Base-by-base conservation (phyloP, 2,113 vertebrate species). In the Zootoca vivipara region DNA sequence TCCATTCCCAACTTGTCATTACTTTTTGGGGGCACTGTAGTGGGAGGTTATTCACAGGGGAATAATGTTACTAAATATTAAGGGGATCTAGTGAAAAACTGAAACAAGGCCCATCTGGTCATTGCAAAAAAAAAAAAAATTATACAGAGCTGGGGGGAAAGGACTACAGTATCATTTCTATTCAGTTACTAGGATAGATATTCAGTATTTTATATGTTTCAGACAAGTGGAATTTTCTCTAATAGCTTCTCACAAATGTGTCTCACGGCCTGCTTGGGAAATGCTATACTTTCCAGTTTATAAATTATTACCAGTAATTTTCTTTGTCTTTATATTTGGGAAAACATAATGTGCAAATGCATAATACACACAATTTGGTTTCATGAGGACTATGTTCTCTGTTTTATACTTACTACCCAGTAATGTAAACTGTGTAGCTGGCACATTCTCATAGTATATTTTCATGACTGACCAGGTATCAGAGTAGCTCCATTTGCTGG, bases 61-160 rank as follows among this genome's bases (percentile, higher is more conserved):
- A n/a, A n/a, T n/a, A n/a, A n/a, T 65, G 80, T 16, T 26, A 28
- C 64, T 69, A 82, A 13, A 64, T 40, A 38, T 22, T 33, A 24
- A 30, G 9, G n/a, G 62, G 38, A 5, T 35, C 67, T 7, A 67
- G 62, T 28, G 10, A 67, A 22, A 67, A 67, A 67, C 42, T 40
- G 67, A 35, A 58, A 12, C 33, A 83, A 82, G 83, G 83, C 46
- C 4, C 2, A 18, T 0, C 0, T 82, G 38, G 65, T 35, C 90
- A 78, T 84, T 91, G 62, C 81, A 88, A 67, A 73, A 83, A 91
- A 90, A 89, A 65, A 40, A 0, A 0, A 74, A 93, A 85, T 80
- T 78, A 78, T 7, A 85, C 28, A 78, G 85, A n/a, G 83, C 88
- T 77, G 3, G 80, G n/a, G 82, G 30, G 38, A 70, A 86, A 88